Conservation (phyloP, 1,140 invertebrate genomes). For the Sinonovacula constricta region DNA sequence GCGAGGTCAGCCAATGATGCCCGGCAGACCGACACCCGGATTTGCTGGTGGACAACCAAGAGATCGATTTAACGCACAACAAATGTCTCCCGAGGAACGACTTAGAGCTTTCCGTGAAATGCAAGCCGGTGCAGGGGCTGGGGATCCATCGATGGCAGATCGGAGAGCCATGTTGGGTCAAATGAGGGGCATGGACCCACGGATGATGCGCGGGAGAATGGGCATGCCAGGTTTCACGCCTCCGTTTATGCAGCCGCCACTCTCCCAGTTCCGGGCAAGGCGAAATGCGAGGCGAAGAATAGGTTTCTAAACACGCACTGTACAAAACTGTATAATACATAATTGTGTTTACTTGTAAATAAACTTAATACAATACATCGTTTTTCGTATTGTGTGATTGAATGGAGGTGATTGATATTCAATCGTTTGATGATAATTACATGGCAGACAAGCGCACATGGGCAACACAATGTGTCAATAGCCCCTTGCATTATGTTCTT, state of each 20-base stretch:
- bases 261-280: not conserved
- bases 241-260: not conserved
- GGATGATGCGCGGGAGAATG: not conserved
- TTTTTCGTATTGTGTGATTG: no score
- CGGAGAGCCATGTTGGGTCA: not conserved
- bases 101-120: not conserved
- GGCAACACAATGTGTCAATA: no score
- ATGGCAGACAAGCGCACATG: no score
- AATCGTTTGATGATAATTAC: no score
- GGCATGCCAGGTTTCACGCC: not conserved
- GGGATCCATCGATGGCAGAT: not conserved
- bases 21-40: not conserved
- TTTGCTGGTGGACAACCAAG: not conserved
- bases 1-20: no score
- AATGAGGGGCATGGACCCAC: not conserved
- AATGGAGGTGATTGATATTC: no score
- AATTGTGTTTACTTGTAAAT: no score
- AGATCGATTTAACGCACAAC: not conserved
- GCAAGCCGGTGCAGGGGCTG: not conserved
- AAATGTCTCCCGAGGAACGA: not conserved
- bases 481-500: no score
- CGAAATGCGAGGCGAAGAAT: not conserved
- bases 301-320: no score
- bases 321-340: no score
- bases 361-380: no score